Conservation (phyloP, 2,888 invertebrate species). For the Orthosia gothica region DNA sequence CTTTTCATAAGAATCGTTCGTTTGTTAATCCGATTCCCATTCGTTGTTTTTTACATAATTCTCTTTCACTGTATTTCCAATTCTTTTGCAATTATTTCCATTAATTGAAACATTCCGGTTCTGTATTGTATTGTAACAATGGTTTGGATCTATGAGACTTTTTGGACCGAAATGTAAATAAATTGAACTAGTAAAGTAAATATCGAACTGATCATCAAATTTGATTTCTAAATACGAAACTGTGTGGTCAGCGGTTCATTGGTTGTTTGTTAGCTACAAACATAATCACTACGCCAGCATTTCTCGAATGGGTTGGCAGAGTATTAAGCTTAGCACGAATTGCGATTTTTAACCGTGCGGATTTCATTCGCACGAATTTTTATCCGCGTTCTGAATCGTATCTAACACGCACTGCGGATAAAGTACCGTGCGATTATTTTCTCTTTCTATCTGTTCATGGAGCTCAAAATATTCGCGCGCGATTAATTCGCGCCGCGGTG, state of each 20-base stretch:
- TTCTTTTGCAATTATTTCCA: constrained; percentile 37
- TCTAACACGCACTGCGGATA: no score
- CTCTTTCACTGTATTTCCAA: constrained; percentile 18
- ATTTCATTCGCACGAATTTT: no score
- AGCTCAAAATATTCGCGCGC: no score
- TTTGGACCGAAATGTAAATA: background rate
- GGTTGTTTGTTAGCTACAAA: background rate
- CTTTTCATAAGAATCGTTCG: constrained; percentile 37
- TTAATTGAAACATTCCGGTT: constrained; percentile 15
- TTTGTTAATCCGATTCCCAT: constrained; percentile 29
- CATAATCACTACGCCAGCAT: background rate
- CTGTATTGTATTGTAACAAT: constrained; percentile 2
- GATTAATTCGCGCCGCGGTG: no score
- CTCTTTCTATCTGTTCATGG: no score
- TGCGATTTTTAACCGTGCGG: no score
- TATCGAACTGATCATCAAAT: background rate
- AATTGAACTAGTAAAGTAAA: background rate
- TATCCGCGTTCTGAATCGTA: no score
- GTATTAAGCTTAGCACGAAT: no score
- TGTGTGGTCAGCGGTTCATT: background rate
- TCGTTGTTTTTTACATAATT: constrained; percentile 31
- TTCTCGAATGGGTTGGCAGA: background rate
- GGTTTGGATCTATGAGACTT: background rate
- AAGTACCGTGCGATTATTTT: no score
- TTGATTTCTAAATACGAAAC: no score